Evolutionary conservation across 2,797 vertebrate species (phyloP).

Genomic region (Sylvia borin): DNA sequence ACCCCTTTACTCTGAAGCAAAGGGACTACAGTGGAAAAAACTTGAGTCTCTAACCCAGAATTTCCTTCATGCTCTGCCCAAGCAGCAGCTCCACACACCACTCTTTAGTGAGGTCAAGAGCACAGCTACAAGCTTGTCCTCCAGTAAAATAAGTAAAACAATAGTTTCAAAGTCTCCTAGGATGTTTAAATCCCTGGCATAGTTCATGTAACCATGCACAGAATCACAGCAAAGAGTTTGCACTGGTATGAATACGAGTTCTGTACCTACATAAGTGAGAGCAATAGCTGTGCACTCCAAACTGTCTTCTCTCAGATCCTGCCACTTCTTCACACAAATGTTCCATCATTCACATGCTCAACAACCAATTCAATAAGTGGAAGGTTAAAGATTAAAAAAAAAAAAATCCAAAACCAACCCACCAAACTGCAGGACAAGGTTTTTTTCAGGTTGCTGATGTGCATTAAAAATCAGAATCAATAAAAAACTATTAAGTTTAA

Average conservation of each 20-base stretch:
- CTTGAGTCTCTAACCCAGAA: background rate
- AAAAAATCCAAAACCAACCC: background rate
- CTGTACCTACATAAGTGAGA: background rate
- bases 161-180: background rate
- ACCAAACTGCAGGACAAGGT: background rate
- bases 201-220: background rate
- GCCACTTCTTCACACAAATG: background rate
- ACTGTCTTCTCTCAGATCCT: background rate
- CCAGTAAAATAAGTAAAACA: background rate
- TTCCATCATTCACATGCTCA: background rate
- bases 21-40: background rate
- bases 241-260: accelerated
- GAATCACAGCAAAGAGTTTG: background rate
- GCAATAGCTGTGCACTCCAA: background rate
- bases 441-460: background rate
- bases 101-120: background rate
- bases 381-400: background rate
- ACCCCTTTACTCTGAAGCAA: background rate
- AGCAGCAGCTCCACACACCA: background rate
- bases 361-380: background rate
- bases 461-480: background rate
- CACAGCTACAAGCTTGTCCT: background rate
- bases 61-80: background rate
- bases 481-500: accelerated
- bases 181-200: background rate